Evolutionary conservation across 2,888 invertebrate genomes (phyloP), one percentile per base, ranked within the genome.

Genomic region (Nemapogon koenigi): DNA sequence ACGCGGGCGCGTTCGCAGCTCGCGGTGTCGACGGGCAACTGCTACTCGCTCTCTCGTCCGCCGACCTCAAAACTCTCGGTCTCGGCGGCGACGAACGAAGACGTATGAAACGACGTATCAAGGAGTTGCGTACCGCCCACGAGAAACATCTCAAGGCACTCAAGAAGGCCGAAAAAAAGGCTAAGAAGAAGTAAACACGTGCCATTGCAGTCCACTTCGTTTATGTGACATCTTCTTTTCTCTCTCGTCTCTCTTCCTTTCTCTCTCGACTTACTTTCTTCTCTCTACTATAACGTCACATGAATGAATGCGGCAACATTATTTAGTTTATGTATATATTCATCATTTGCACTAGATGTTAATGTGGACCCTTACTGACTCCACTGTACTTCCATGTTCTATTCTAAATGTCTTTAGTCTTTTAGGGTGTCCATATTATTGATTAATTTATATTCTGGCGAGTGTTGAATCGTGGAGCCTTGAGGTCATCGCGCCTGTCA

Each of bases 91-190:
- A 93, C 64, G 92, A 93, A 62, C 86, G 86, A 45, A 85, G 89
- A 47, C 67, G 75, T 44, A 81, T 94, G 59, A 94, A 94, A 67
- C 83, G 91, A 27, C 90, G 91, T 60, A 84, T 94, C 48, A 94
- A 94, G 69, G 92, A 93, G 51, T 81, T 94, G 31, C 86, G 89
- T 52, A 70, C 85, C 42, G 88, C 88, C 40, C 86, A 90, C 65
- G 96, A 97, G 55, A 92, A 94, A 52, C 87, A 90, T 51, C 91
- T 95, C 59, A 91, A 92, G 57, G 84, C 91, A 57, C 85, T 90
- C 62, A 86, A 88, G 57, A 94, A 94, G 71, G 92, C 92, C 10
- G 93, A 93, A 59, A 90, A 90, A 63, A 85, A 89, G 55, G 87
- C 87, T 37, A 83, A 86, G 68, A 88, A 88, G 71, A 88, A 88